Conservation (phyloP, 2,113 vertebrate species). For the Micromys minutus region DNA sequence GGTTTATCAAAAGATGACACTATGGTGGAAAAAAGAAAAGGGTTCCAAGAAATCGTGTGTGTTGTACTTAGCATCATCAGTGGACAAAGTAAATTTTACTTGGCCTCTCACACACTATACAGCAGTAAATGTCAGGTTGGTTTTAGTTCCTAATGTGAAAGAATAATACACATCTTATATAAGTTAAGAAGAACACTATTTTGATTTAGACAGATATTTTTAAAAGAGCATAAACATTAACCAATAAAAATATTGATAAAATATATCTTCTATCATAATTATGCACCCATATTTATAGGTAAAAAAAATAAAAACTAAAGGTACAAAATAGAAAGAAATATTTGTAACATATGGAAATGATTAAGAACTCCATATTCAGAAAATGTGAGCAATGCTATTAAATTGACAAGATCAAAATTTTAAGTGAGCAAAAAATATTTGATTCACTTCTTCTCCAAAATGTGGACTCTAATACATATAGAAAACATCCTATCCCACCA, state of each 20-base stretch:
- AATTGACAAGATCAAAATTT: background rate
- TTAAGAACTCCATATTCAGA: background rate
- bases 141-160: background rate
- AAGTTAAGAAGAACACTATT: background rate
- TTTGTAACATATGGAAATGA: background rate
- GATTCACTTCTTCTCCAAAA: background rate
- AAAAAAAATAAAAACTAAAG: background rate
- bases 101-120: background rate
- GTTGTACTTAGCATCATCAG: background rate
- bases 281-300: background rate
- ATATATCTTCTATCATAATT: background rate
- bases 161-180: background rate
- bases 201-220: background rate
- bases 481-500: background rate
- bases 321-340: background rate
- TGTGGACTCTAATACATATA: background rate
- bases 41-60: background rate
- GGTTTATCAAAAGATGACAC: background rate
- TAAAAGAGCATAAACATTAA: background rate
- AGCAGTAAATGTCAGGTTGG: constrained; percentile 12
- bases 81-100: background rate
- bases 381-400: background rate
- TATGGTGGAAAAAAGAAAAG: background rate
- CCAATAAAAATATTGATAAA: background rate
- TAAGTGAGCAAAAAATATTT: constrained; percentile 9